phyloP scores from a whole-genome alignment of 1,140 invertebrate genomes.

The Pseudomyrmex pallidus region DNA sequence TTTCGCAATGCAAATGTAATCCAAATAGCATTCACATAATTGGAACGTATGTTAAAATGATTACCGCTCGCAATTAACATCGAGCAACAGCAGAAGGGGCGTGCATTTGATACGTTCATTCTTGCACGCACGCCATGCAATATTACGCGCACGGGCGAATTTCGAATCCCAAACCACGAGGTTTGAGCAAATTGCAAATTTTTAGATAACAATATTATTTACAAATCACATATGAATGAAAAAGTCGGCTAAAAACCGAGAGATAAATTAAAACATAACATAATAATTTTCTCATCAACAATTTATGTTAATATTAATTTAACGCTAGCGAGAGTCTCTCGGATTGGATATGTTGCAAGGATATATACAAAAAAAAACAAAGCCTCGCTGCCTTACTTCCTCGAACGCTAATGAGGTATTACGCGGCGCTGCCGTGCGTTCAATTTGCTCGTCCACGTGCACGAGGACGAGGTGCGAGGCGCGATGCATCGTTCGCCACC shows the following conservation, averaged over 20 bases:
- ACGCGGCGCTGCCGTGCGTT: constrained; percentile 9
- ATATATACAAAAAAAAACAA: not conserved
- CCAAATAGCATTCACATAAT: constrained; percentile 55
- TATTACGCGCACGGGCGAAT: not conserved
- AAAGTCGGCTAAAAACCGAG: not conserved
- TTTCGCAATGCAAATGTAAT: constrained; percentile 44
- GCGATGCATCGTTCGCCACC: constrained; percentile 36
- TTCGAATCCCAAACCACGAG: constrained; percentile 22
- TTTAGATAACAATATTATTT: constrained; percentile 2
- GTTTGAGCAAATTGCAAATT: not conserved
- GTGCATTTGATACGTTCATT: constrained; percentile 35
- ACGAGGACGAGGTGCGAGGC: not conserved
- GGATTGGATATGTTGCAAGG: not conserved
- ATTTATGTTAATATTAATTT: too few relatives aligned
- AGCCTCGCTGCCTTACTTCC: constrained; percentile 4
- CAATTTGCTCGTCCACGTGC: constrained; percentile 41
- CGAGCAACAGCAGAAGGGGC: constrained; percentile 9
- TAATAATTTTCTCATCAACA: too few relatives aligned
- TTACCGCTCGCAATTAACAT: constrained; percentile 46
- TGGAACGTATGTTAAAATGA: constrained; percentile 51
- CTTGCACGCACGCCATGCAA: constrained; percentile 49
- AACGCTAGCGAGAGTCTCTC: too few relatives aligned
- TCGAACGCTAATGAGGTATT: constrained; percentile 45
- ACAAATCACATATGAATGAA: not conserved
- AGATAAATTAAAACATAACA: not conserved